Base-by-base conservation (phyloP, 64 coral and sea anemone species). In the Pocillopora verrucosa region DNA sequence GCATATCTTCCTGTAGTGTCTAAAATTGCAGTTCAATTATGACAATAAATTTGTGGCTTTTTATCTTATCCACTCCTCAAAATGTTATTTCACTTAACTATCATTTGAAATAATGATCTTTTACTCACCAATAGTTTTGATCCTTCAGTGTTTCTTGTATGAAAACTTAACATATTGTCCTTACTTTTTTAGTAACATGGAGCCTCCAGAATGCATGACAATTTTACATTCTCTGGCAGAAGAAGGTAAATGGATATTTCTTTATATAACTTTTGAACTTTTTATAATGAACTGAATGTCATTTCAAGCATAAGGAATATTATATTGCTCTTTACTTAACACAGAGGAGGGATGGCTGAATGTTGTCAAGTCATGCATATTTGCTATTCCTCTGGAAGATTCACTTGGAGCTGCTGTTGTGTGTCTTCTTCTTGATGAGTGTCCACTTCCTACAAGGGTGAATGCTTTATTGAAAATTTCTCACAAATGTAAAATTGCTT, bases 351-450 rank as follows among this genome's bases (percentile, higher is more conserved):
- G 97, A 79, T 99, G 97, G 97, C 79, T 99, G 11, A 88, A 90
- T 89, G 90, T 99, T 77, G 97, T 99, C 13, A 88, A 93, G 94
- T 95, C 97, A 0, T 99, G 97, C 74, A 95, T 99, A 65, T 90
- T 91, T 91, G 88, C 91, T 20, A 99, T 99, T 74, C 97, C 97
- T 7, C 61, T 99, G 20, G 97, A 86, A 45, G 94, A 92, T 84
- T 95, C 91, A 9, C 91, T 99, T 58, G 97, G 97, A 19, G 88
- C 97, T 83, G 97, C 97, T 16, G 91, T 99, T 41, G 90, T 99
- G 59, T 99, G 93, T 76, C 51, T 99, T 36, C 84, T 99, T 51
- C 74, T 99, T 69, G 97, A 99, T 77, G 97, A 99, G 75, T 99
- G 97, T 15, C 94, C 97, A 57, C 78, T 99, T 36, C 93, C 97